phyloP scores from a whole-genome alignment of 2,113 vertebrate genomes.

The Esox niger region DNA sequence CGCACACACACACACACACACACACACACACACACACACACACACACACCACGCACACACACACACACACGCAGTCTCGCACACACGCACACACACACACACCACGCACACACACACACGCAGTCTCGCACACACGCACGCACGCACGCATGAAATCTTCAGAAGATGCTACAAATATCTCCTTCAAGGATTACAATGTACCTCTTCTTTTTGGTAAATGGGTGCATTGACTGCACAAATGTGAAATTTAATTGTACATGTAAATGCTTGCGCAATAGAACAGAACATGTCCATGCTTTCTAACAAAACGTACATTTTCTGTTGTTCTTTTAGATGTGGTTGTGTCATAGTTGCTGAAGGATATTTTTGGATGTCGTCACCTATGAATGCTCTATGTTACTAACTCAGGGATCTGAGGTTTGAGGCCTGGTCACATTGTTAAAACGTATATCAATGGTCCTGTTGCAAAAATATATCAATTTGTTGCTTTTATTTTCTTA shows the following conservation, averaged over 20 bases:
- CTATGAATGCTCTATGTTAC: constrained; percentile 65
- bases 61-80: too few relatives aligned
- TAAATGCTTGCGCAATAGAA: constrained; percentile 52
- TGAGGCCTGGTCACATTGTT: constrained; percentile 45
- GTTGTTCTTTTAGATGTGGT: constrained; percentile 38
- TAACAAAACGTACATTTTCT: constrained; percentile 32
- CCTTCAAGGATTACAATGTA: constrained; percentile 45
- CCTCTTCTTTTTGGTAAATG: constrained; percentile 40
- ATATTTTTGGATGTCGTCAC: constrained; percentile 52
- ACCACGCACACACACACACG: too few relatives aligned
- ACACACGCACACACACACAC: too few relatives aligned
- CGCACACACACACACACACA: background rate
- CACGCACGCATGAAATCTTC: constrained; percentile 5
- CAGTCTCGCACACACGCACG: constrained; percentile 1
- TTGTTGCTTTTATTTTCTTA: constrained; percentile 50
- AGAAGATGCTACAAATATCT: constrained; percentile 36
- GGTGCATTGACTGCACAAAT: constrained; percentile 55
- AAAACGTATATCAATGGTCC: too few relatives aligned
- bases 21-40: constrained; percentile 3
- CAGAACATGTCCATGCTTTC: constrained; percentile 38
- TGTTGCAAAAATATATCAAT: constrained; percentile 53
- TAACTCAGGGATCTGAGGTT: constrained; percentile 80
- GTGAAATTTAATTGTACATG: constrained; percentile 44
- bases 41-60: constrained; percentile 2
- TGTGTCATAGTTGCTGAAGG: constrained; percentile 46